Evolutionary conservation across 2,113 vertebrate species (phyloP).

Genomic region (Oenanthe melanoleuca): DNA sequence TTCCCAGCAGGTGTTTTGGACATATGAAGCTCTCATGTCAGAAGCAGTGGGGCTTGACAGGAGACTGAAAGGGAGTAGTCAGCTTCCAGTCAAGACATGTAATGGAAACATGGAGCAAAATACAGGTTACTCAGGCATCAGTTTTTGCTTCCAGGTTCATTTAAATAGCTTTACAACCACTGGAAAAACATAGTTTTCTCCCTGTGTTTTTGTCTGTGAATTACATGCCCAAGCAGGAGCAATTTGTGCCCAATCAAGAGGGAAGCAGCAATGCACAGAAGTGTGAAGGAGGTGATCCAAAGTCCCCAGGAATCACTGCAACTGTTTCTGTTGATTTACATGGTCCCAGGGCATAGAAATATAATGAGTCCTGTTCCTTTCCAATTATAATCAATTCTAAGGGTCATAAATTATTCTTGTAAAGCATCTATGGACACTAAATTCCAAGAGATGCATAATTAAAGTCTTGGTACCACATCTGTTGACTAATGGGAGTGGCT

Average conservation of each 20-base stretch:
- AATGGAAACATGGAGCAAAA: neutral
- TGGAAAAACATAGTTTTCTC: neutral
- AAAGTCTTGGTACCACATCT: neutral
- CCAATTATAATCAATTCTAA: neutral
- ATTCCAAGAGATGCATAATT: neutral
- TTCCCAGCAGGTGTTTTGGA: neutral
- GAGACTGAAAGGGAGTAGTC: neutral
- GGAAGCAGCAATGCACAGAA: neutral
- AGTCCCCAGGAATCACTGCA: neutral
- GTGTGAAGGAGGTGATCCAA: neutral
- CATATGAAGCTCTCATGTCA: neutral
- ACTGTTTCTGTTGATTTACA: neutral
- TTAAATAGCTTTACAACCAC: neutral
- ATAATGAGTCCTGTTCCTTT: neutral
- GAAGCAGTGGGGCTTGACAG: neutral
- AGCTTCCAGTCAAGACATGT: neutral
- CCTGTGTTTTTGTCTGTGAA: neutral
- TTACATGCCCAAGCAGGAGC: neutral
- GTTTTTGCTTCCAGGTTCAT: neutral
- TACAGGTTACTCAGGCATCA: neutral
- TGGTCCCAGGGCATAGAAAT: neutral
- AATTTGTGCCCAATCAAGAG: neutral
- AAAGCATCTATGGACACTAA: neutral
- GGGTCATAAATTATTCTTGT: neutral
- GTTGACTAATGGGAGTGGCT: neutral